Evolutionary conservation across 2,113 vertebrate species (phyloP), one percentile per base, ranked within the genome.

Genomic region (Aspiorhynchus laticeps): DNA sequence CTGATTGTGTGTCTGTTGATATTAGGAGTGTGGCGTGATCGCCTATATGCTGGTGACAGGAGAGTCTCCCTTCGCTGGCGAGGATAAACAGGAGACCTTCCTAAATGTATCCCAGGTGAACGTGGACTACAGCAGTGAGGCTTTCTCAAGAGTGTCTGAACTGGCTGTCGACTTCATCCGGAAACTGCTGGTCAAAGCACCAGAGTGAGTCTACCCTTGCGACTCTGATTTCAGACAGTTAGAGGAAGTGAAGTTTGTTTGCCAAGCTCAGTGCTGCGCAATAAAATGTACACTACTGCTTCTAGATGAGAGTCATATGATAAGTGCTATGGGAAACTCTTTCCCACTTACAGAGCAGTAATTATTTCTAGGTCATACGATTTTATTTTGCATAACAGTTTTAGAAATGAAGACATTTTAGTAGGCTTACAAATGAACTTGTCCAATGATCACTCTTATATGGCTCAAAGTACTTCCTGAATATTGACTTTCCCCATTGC

Each of bases 81-180:
- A 97, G 84, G 95, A 98, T 93, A 96, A 97, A 91, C 98, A 99
- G 92, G 97, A 99, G 95, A 99, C 98, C 46, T 99, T 96, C 80
- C 96, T 99, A 89, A 99, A 99, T 89, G 97, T 99, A 92, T 98
- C 98, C 80, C 97, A 98, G 94, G 96, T 98, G 89, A 98, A 97
- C 0, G 97, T 99, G 92, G 97, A 99, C 94, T 99, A 97, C 93
- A 97, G 97, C 90, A 95, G 93, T 82, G 97, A 98, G 89, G 89
- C 90, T 0, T 97, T 99, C 93, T 95, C 95, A 71, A 96, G 95
- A 5, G 95, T 98, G 90, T 99, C 97, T 10, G 96, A 97, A 82
- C 93, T 97, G 85, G 96, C 98, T 10, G 96, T 96, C 88, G 96
- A 98, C 93, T 99, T 99, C 92, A 95, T 99, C 94, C 96, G 95